phyloP scores from a whole-genome alignment of 1,140 invertebrate genomes.

The Delia radicum region DNA sequence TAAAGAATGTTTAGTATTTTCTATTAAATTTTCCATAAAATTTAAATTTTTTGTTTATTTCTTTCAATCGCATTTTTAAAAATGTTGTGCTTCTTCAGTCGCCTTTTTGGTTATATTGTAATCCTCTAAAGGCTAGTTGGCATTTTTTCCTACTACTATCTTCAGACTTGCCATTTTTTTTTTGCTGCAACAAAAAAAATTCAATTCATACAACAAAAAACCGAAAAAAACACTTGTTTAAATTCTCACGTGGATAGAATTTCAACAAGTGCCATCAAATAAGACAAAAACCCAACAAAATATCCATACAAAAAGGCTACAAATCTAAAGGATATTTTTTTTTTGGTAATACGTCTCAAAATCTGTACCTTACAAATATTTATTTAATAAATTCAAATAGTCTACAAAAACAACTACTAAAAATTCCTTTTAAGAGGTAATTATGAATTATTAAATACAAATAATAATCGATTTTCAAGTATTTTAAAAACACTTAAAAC shows the following conservation, averaged over 20 bases:
- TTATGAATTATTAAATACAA: slow-evolving; percentile 32
- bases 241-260: slow-evolving; percentile 51
- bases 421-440: background rate
- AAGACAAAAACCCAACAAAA: background rate
- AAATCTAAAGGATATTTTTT: background rate
- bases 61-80: background rate
- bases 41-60: background rate
- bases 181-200: background rate
- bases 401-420: background rate
- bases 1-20: too few relatives aligned
- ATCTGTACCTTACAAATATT: slow-evolving; percentile 22
- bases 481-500: slow-evolving; percentile 10
- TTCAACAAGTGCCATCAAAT: slow-evolving; percentile 31
- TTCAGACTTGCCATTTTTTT: background rate
- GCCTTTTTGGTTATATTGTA: background rate
- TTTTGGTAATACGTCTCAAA: background rate
- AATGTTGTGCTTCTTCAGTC: background rate
- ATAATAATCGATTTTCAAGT: slow-evolving; percentile 32
- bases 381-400: slow-evolving; percentile 25
- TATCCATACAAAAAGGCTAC: background rate
- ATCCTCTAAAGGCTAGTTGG: slow-evolving; percentile 3
- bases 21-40: background rate
- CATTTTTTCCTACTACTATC: background rate
- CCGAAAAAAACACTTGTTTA: slow-evolving; percentile 38
- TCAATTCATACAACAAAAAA: too few relatives aligned